phyloP scores from a whole-genome alignment of 2,888 invertebrate genomes.

The Hypomecis punctinalis region DNA sequence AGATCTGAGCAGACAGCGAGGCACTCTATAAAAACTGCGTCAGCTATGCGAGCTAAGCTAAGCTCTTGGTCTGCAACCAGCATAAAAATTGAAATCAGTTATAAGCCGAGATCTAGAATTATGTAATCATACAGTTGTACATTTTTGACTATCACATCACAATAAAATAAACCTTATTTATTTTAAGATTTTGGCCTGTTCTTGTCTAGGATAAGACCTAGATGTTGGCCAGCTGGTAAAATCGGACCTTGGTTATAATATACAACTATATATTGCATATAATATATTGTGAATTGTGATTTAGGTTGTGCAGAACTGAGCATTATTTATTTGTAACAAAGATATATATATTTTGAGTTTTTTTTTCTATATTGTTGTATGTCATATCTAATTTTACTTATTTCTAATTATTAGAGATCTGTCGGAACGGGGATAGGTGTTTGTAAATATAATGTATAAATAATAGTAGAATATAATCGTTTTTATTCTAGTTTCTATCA shows the following conservation, averaged over 20 bases:
- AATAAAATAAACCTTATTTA: too few species aligned
- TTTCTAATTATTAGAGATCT: conserved; percentile 49
- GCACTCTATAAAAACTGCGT: too few species aligned
- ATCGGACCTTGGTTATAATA: background rate
- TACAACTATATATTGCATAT: too few species aligned
- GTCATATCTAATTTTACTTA: conserved; percentile 34
- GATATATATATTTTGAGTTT: conserved; percentile 30
- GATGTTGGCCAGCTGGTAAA: background rate
- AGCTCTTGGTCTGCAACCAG: too few species aligned
- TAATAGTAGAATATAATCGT: conserved; percentile 37
- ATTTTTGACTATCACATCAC: too few species aligned
- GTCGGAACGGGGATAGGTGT: conserved; percentile 50
- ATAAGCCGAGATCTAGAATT: too few species aligned
- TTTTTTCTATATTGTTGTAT: conserved; percentile 28
- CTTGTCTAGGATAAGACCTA: background rate
- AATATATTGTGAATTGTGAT: too few species aligned
- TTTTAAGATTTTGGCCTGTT: background rate
- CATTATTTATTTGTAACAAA: conserved; percentile 23
- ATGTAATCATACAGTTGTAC: too few species aligned
- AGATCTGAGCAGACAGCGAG: too few species aligned
- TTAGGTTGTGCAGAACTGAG: conserved; percentile 17
- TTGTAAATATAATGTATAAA: conserved; percentile 59
- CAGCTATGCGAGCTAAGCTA: too few species aligned
- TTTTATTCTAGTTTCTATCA: conserved; percentile 39
- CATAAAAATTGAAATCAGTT: too few species aligned